Conservation (phyloP, 2,888 invertebrate genomes). For the Amphipyra tragopoginis region DNA sequence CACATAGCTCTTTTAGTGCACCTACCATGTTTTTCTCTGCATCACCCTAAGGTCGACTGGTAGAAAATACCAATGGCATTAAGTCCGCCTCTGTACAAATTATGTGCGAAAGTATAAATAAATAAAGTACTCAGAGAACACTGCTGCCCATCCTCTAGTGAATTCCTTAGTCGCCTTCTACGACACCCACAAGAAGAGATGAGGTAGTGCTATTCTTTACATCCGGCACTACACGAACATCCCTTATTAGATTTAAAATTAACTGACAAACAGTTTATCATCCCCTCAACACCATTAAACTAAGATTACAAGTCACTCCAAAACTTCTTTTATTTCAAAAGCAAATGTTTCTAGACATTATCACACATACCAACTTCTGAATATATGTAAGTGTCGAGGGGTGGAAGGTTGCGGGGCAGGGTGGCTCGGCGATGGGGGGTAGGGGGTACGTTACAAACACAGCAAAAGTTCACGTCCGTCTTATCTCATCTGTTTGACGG, state of each 20-base stretch:
- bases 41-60: no score
- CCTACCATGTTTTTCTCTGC: no score
- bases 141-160: no score
- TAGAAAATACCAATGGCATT: no score
- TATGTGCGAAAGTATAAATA: no score
- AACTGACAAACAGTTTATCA: constrained; percentile 1
- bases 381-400: constrained; percentile 63
- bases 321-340: constrained; percentile 51
- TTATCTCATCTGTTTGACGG: constrained; percentile 89
- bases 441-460: constrained; percentile 67
- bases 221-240: no score
- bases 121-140: no score
- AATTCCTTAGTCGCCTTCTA: no score
- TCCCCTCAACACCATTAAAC: neutral
- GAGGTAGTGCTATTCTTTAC: no score
- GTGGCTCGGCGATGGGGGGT: constrained; percentile 45
- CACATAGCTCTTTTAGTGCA: no score
- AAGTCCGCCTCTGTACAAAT: no score
- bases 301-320: neutral
- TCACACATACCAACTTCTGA: constrained; percentile 57
- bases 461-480: constrained; percentile 86
- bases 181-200: no score
- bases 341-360: constrained; percentile 51
- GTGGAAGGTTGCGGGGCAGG: constrained; percentile 46
- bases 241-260: constrained; percentile 7